Evolutionary conservation across 1,140 invertebrate genomes (phyloP).

Genomic region (Heliconius congener): DNA sequence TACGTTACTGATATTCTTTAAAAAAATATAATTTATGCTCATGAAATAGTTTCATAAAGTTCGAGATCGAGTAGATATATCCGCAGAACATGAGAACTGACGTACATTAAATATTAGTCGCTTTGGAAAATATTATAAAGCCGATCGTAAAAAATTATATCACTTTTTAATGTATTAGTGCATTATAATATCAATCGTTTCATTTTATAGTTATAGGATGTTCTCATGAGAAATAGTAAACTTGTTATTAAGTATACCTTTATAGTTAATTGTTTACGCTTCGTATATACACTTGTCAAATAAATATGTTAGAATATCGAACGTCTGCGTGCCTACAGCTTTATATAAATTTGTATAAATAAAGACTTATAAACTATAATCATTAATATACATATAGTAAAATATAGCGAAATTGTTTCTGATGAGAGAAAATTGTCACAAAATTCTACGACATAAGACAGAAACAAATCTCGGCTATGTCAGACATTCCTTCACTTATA

Average conservation of each 20-base stretch:
- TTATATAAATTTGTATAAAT: too few species aligned
- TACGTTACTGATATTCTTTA: background rate
- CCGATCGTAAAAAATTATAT: slow-evolving; percentile 36
- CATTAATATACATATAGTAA: too few species aligned
- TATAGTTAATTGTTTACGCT: background rate
- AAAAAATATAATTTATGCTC: background rate
- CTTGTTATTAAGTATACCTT: background rate
- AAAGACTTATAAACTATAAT: too few species aligned
- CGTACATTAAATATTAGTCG: slow-evolving; percentile 30
- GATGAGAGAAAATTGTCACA: background rate
- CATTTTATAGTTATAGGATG: slow-evolving; percentile 41
- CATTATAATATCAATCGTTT: slow-evolving; percentile 29
- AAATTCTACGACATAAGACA: slow-evolving; percentile 21
- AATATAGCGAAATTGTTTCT: background rate
- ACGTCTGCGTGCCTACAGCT: background rate
- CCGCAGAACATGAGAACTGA: slow-evolving; percentile 17
- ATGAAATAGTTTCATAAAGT: slow-evolving; percentile 7
- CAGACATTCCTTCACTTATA: slow-evolving; percentile 24
- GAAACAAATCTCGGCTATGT: slow-evolving; percentile 18
- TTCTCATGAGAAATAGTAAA: background rate
- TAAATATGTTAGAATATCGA: background rate
- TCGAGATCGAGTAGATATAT: slow-evolving; percentile 16
- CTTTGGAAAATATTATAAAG: slow-evolving; percentile 31
- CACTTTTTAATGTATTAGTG: slow-evolving; percentile 26
- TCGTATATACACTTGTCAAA: slow-evolving; percentile 9